Conservation (phyloP, 2,113 vertebrate genomes). For the Tachysurus vachellii region DNA sequence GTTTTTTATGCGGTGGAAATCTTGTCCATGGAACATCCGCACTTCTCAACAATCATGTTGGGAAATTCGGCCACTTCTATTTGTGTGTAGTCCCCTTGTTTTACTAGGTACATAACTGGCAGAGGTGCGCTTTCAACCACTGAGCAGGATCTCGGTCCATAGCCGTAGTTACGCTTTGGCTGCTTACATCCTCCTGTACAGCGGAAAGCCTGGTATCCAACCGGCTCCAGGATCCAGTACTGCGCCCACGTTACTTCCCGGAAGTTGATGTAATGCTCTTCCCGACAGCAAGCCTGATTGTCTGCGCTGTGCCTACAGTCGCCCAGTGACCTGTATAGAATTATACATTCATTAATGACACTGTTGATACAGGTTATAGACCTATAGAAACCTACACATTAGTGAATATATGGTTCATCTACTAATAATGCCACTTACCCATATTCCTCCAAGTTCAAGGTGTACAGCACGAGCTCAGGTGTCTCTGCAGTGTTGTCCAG, state of each 20-base stretch:
- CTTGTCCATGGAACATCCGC: constrained; percentile 69
- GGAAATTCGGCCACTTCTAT: constrained; percentile 78
- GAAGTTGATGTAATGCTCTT: constrained; percentile 73
- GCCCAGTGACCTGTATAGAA: constrained; percentile 64
- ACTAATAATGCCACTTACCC: constrained; percentile 63
- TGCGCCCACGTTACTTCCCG: constrained; percentile 70
- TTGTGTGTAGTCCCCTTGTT: constrained; percentile 74
- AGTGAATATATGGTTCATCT: neutral
- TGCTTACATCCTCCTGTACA: constrained; percentile 69
- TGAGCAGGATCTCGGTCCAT: constrained; percentile 66
- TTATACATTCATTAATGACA: neutral
- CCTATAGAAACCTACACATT: neutral
- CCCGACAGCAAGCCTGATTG: constrained; percentile 68
- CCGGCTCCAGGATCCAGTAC: constrained; percentile 73
- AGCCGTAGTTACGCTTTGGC: constrained; percentile 52
- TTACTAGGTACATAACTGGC: constrained; percentile 77
- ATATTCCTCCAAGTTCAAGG: constrained; percentile 74
- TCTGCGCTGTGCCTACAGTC: constrained; percentile 64
- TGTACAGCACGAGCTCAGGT: constrained; percentile 77
- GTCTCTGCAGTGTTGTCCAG: constrained; percentile 62
- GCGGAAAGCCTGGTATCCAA: constrained; percentile 70
- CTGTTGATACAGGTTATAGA: neutral
- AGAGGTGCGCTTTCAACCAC: constrained; percentile 67
- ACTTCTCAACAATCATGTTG: constrained; percentile 75
- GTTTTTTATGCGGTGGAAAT: constrained; percentile 59